Conservation (phyloP, 2,113 vertebrate genomes). For the Terrapene triunguis region DNA sequence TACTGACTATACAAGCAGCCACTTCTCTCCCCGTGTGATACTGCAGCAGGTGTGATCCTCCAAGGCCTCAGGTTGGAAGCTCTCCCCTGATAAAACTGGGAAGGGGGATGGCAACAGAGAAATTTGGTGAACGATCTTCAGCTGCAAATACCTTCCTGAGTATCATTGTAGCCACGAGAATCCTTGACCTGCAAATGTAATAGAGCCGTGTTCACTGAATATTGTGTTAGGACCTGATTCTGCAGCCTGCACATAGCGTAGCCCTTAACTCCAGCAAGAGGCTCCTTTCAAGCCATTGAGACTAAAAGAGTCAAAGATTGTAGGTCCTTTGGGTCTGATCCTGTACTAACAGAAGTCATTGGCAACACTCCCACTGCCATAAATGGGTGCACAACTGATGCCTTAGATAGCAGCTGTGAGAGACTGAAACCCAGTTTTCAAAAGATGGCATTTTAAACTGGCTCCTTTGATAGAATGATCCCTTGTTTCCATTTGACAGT, state of each 20-base stretch:
- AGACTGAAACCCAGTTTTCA: conserved; percentile 38
- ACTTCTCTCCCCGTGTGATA: not conserved
- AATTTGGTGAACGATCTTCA: not conserved
- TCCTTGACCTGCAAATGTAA: not conserved
- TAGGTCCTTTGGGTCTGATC: not conserved
- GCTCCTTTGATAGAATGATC: not conserved
- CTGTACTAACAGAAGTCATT: not conserved
- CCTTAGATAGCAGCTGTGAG: not conserved
- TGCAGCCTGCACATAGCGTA: accelerated
- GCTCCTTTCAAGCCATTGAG: not conserved
- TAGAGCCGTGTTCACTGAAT: not conserved
- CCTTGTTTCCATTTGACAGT: not conserved
- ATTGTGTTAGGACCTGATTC: not conserved
- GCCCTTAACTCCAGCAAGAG: accelerated
- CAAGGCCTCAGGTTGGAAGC: not conserved
- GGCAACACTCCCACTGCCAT: not conserved
- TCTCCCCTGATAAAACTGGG: not conserved
- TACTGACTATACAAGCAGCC: not conserved
- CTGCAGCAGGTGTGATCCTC: not conserved
- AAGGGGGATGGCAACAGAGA: not conserved
- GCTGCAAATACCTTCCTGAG: not conserved
- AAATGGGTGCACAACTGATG: not conserved
- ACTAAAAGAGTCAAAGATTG: not conserved
- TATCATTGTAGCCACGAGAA: not conserved
- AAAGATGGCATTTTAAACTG: not conserved